Base-by-base conservation (phyloP, 2,113 vertebrate genomes). In the Plestiodon gilberti region DNA sequence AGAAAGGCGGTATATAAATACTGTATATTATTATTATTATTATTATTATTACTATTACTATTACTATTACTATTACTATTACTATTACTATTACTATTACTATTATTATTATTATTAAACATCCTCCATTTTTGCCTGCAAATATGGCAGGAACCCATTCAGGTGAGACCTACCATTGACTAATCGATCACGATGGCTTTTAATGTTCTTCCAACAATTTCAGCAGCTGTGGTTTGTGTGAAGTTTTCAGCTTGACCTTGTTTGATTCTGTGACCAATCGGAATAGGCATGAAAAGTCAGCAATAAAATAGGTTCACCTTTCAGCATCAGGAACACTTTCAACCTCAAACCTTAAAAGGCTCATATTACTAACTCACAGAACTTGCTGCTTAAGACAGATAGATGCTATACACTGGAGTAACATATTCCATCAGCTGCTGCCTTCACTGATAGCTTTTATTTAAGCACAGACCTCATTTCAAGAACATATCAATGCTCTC, bases 371-470 rank as follows among this genome's bases (percentile, higher is more conserved):
- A 91, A 85, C 81, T 89, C 88, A 76, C 61, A 55, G 83, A 85
- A 76, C 89, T 89, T 95, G 92, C 90, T 87, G 81, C 89, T 95
- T 48, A 48, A 93, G 94, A 92, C 91, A 95, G 84, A 85, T 90
- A 82, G 92, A 94, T 90, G 15, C 57, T 79, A 33, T 62, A 82
- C 61, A 87, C 85, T 90, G 92, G 93, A 94, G 88, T 90, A 89
- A 83, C 90, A 90, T 82, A 92, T 88, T 87, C 88, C 62, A 89
- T 86, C 86, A 94, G 95, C 91, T 95, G 89, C 93, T 95, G 94
- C 92, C 93, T 95, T 92, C 92, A 84, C 90, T 93, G 88, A 89
- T 91, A 92, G 85, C 91, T 92, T 91, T 92, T 94, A 93, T 94
- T 92, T 94, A 94, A 95, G 93, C 84, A 93, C 92, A 93, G 89